Conservation (phyloP, 2,888 invertebrate species). For the Arctia plantaginis region DNA sequence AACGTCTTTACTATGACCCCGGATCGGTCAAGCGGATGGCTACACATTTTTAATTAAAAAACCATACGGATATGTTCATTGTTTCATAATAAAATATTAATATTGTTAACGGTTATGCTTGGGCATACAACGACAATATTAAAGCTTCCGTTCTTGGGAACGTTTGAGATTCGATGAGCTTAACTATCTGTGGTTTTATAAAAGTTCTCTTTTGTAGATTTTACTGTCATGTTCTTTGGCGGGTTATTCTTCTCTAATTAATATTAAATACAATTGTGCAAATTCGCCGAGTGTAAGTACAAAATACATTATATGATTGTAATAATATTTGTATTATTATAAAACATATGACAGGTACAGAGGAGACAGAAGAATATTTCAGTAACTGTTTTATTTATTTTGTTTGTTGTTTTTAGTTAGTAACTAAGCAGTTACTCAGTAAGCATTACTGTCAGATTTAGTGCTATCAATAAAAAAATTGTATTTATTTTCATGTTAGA, state of each 20-base stretch:
- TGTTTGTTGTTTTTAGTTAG: no score
- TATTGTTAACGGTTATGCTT: constrained; percentile 81
- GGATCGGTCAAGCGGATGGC: constrained; percentile 72
- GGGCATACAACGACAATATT: constrained; percentile 76
- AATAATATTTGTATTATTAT: not conserved
- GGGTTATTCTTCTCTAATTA: not conserved
- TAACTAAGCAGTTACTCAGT: no score
- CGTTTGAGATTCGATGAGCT: constrained; percentile 41
- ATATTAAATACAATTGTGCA: not conserved
- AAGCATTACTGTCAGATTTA: no score
- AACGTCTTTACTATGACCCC: constrained; percentile 56
- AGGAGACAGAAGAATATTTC: not conserved
- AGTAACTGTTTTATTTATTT: no score
- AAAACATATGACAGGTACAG: not conserved
- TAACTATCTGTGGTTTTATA: constrained; percentile 34
- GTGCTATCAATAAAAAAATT: no score
- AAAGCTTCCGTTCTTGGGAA: constrained; percentile 79
- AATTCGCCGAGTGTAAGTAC: not conserved
- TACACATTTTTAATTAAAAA: constrained; percentile 76
- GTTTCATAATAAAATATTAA: constrained; percentile 85
- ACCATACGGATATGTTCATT: constrained; percentile 80
- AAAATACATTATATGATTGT: not conserved
- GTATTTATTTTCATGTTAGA: no score
- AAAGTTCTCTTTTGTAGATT: constrained; percentile 17
- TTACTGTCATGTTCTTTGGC: not conserved